Evolutionary conservation across 1,140 invertebrate genomes (phyloP).

Genomic region (Tetranychus urticae): DNA sequence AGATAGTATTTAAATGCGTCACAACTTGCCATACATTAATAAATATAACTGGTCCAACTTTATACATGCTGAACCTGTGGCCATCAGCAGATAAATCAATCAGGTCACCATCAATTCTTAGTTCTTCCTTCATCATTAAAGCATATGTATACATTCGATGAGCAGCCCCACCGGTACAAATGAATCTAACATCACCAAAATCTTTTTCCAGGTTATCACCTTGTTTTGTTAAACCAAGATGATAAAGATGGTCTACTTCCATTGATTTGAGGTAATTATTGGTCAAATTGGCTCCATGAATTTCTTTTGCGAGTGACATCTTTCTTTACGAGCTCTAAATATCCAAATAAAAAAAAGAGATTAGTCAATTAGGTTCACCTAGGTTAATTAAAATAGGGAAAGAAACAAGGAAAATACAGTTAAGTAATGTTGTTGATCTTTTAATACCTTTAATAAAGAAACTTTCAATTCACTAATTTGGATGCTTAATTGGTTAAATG

Average conservation of each 20-base stretch:
- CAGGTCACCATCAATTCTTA: slow-evolving; percentile 61
- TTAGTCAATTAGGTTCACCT: too few relatives aligned
- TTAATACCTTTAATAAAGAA: too few relatives aligned
- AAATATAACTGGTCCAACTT: slow-evolving; percentile 77
- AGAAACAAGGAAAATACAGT: too few relatives aligned
- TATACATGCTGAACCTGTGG: slow-evolving; percentile 88
- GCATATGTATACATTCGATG: slow-evolving; percentile 84
- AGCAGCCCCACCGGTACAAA: slow-evolving; percentile 90
- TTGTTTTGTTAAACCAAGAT: slow-evolving; percentile 66
- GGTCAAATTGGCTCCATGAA: neutral
- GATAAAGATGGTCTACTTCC: slow-evolving; percentile 83
- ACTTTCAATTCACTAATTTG: too few relatives aligned
- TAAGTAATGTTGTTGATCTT: too few relatives aligned
- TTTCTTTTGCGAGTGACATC: too few relatives aligned
- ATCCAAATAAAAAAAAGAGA: too few relatives aligned
- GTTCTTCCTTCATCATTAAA: slow-evolving; percentile 61
- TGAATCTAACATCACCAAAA: slow-evolving; percentile 91
- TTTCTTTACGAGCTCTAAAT: too few relatives aligned
- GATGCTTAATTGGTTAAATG: too few relatives aligned
- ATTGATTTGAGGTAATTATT: slow-evolving; percentile 70
- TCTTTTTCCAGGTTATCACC: slow-evolving; percentile 79
- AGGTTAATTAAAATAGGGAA: too few relatives aligned
- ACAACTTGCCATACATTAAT: slow-evolving; percentile 38
- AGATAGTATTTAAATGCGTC: neutral
- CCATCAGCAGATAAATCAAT: slow-evolving; percentile 73